Evolutionary conservation across 2,888 invertebrate species (phyloP).

Genomic region (Lasioglossum villosulum): DNA sequence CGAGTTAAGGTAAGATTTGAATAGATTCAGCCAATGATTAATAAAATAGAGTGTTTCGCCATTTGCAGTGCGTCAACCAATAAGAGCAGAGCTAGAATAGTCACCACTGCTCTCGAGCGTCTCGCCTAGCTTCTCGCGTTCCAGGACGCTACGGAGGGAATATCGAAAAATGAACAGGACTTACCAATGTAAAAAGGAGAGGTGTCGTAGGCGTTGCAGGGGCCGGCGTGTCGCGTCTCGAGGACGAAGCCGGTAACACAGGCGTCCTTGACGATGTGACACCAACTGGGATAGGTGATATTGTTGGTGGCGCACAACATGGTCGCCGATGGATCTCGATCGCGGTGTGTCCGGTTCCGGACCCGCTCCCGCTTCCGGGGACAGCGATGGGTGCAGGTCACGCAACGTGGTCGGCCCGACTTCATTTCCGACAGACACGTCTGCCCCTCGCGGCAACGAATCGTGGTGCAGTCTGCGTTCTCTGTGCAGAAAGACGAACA

Average conservation of each 20-base stretch:
- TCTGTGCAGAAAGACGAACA: conserved; percentile 84
- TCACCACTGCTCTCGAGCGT: background rate
- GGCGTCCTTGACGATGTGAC: conserved; percentile 92
- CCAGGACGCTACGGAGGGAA: background rate
- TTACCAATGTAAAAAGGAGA: conserved; percentile 73
- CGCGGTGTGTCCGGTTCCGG: conserved; percentile 77
- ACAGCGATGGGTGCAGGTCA: conserved; percentile 89
- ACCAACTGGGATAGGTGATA: conserved; percentile 91
- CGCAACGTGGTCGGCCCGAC: conserved; percentile 89
- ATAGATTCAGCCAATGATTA: background rate
- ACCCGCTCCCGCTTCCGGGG: conserved; percentile 83
- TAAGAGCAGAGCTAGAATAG: background rate
- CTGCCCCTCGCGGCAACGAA: conserved; percentile 89
- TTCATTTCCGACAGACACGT: conserved; percentile 88
- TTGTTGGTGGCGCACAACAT: conserved; percentile 90
- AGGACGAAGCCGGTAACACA: conserved; percentile 90
- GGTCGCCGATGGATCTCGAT: conserved; percentile 78
- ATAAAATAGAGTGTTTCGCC: background rate
- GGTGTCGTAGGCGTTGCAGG: conserved; percentile 85
- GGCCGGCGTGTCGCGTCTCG: conserved; percentile 89
- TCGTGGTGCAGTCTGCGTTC: conserved; percentile 88
- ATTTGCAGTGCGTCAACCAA: background rate
- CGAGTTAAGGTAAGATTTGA: background rate
- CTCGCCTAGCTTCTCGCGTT: background rate
- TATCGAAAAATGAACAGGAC: conserved; percentile 27